phyloP scores from a whole-genome alignment of 2,888 invertebrate genomes.

The Andrena minutula region DNA sequence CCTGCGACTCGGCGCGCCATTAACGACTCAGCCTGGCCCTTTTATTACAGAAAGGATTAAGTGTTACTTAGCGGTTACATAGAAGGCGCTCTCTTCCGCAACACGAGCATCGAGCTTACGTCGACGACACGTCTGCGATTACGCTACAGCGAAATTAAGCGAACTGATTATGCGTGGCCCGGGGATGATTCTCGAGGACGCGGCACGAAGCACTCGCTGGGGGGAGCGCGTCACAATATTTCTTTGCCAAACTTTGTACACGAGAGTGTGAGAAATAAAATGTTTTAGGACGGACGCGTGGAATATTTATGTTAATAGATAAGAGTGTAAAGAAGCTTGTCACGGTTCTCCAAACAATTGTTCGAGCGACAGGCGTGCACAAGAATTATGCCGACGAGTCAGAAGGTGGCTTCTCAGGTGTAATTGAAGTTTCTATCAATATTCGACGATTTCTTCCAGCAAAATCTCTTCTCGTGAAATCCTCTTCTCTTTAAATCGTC shows the following conservation, averaged over 20 bases:
- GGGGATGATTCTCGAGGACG: conserved; percentile 14
- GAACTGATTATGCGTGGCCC: conserved; percentile 42
- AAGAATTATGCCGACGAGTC: background rate
- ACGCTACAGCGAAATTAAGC: conserved; percentile 56
- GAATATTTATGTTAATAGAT: conserved; percentile 1
- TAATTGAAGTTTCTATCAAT: conserved; percentile 10
- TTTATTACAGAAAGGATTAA: conserved; percentile 67
- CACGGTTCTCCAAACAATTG: conserved; percentile 6
- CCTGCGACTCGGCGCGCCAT: conserved; percentile 66
- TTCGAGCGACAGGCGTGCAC: background rate
- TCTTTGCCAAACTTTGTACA: conserved; percentile 3
- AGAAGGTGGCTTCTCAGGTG: conserved; percentile 2
- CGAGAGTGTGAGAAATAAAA: background rate
- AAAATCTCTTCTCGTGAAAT: background rate
- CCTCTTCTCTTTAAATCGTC: conserved; percentile 7
- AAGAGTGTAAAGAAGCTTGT: conserved; percentile 15
- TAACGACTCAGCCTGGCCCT: conserved; percentile 65
- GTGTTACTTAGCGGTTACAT: conserved; percentile 62
- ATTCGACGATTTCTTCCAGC: background rate
- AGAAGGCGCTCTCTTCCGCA: conserved; percentile 55
- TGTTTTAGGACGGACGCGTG: background rate
- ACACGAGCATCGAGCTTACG: conserved; percentile 52
- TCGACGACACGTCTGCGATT: conserved; percentile 53
- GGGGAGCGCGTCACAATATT: background rate
- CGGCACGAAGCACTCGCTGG: conserved; percentile 13